phyloP scores from a whole-genome alignment of 2,888 invertebrate genomes.

The Pomacea canaliculata region DNA sequence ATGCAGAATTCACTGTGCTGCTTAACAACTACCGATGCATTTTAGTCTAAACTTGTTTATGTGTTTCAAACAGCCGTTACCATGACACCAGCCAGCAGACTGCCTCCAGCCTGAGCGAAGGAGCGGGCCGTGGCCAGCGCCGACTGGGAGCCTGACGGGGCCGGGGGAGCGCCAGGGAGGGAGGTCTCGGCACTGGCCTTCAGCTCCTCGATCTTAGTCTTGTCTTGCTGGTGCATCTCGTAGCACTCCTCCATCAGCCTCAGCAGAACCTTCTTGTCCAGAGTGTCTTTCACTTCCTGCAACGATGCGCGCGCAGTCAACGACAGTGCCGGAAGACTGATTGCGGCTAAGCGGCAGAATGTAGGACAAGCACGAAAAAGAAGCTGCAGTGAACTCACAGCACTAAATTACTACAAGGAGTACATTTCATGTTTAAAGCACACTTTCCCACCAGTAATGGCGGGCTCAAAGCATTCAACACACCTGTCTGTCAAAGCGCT shows the following conservation, averaged over 20 bases:
- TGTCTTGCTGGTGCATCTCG: slow-evolving; percentile 64
- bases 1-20: too few species aligned
- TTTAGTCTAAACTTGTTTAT: too few species aligned
- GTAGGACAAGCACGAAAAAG: too few species aligned
- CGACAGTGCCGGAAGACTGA: not conserved
- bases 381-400: not conserved
- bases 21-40: too few species aligned
- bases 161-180: slow-evolving; percentile 27
- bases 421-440: too few species aligned
- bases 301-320: not conserved
- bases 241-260: slow-evolving; percentile 66
- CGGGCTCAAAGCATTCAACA: too few species aligned
- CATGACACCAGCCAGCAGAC: slow-evolving; percentile 42
- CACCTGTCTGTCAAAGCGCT: too few species aligned
- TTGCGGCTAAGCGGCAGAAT: not conserved
- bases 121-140: slow-evolving; percentile 34
- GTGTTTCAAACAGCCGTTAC: slow-evolving; percentile 30
- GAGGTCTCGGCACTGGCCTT: slow-evolving; percentile 48
- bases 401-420: too few species aligned
- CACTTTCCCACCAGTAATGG: too few species aligned
- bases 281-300: slow-evolving; percentile 69
- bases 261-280: slow-evolving; percentile 68
- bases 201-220: slow-evolving; percentile 58
- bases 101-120: slow-evolving; percentile 43
- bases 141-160: slow-evolving; percentile 31